These are phyloP conservation scores for Calidris pugnax DNA, from an alignment of 2,113 vertebrate species.

Conservation along the genomic window DNA sequence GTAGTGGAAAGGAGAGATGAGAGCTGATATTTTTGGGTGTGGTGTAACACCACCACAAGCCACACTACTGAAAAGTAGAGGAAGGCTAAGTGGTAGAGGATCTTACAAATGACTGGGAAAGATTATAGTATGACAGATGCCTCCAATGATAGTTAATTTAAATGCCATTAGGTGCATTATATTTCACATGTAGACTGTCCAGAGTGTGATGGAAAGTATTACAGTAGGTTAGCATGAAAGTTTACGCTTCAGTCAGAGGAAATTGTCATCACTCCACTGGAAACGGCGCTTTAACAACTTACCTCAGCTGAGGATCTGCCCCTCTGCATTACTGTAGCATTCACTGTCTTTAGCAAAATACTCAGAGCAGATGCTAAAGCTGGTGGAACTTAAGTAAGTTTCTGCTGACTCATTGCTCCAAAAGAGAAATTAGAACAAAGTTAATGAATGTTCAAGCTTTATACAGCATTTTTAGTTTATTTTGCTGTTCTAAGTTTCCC, in stretches of 20 bases:
- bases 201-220: not conserved
- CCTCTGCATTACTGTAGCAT: not conserved
- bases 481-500: not conserved
- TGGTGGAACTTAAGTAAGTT: not conserved
- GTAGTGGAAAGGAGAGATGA: not conserved
- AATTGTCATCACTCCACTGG: not conserved
- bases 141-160: slow-evolving; percentile 14
- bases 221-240: not conserved
- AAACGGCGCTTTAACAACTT: not conserved
- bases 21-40: not conserved
- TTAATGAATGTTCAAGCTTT: not conserved
- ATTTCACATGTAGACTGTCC: not conserved
- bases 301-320: not conserved
- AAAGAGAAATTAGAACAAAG: not conserved
- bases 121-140: not conserved
- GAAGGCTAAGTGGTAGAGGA: not conserved
- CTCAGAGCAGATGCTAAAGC: not conserved
- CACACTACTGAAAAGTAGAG: not conserved
- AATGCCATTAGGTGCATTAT: slow-evolving; percentile 23
- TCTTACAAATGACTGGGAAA: not conserved
- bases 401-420: not conserved
- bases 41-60: not conserved
- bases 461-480: not conserved
- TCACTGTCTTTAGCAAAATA: not conserved
- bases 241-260: not conserved